phyloP scores from a whole-genome alignment of 2,113 vertebrate genomes.

The Rhegmatorhina hoffmannsi region DNA sequence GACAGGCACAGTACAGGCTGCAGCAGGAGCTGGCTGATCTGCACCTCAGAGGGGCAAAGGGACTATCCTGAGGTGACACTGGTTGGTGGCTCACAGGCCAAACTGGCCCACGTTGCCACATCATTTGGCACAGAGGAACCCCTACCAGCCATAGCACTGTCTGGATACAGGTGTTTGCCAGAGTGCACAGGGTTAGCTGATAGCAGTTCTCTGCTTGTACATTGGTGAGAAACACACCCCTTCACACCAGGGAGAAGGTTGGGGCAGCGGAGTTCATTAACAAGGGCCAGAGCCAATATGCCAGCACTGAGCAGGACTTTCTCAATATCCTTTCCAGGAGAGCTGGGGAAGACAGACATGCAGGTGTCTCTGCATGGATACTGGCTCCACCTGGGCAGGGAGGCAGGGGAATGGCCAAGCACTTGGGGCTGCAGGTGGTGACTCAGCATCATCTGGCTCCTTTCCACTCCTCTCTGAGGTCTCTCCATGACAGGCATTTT shows the following conservation, averaged over 20 bases:
- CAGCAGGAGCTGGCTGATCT: not conserved
- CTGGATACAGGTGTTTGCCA: not conserved
- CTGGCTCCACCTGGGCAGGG: not conserved
- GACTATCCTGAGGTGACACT: not conserved
- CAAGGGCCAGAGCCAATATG: not conserved
- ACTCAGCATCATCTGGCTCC: not conserved
- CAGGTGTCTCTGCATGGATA: not conserved
- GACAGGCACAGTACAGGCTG: accelerated
- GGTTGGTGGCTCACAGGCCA: not conserved
- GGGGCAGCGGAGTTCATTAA: not conserved
- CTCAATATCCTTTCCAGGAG: not conserved
- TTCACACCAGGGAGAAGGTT: not conserved
- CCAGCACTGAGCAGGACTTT: not conserved
- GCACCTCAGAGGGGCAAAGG: not conserved
- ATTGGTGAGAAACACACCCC: not conserved
- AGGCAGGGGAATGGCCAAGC: not conserved
- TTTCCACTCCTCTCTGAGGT: not conserved
- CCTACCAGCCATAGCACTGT: not conserved
- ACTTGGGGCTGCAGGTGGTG: not conserved
- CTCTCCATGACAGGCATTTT: not conserved
- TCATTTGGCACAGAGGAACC: not conserved
- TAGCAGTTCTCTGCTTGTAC: not conserved
- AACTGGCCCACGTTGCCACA: accelerated
- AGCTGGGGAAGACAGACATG: not conserved
- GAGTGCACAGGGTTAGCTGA: not conserved